Percentiles rank a stretch among this genome's conserved stretches.
Evolutionary conservation across 2,797 vertebrate species (phyloP).

Genomic region (Dromococcyx pavoninus): DNA sequence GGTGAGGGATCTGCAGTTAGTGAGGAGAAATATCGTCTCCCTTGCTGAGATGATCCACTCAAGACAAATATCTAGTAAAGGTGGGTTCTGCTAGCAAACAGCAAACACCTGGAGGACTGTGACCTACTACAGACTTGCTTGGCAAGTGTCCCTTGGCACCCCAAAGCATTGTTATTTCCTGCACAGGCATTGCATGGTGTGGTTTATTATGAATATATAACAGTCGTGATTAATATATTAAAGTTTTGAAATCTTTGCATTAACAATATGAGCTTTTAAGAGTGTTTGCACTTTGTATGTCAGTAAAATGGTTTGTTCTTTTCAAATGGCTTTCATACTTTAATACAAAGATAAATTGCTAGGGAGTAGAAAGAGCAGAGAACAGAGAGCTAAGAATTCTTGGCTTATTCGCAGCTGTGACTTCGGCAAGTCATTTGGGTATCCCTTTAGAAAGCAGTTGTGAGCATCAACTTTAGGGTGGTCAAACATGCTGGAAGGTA

Average conservation of each 20-base stretch:
- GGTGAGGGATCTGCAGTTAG: not conserved
- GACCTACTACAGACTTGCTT: not conserved
- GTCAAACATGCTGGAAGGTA: not conserved
- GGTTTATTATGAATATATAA: not conserved
- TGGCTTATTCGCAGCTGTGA: not conserved
- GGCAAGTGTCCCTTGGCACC: not conserved
- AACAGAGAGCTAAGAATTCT: not conserved
- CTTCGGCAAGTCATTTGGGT: not conserved
- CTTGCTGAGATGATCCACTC: not conserved
- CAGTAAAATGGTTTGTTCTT: not conserved
- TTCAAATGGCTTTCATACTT: not conserved
- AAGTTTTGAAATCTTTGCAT: not conserved
- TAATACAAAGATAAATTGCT: not conserved
- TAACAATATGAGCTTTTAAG: not conserved
- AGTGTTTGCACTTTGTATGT: not conserved
- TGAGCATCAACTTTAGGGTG: not conserved
- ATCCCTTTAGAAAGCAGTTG: not conserved
- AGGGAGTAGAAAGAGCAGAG: not conserved
- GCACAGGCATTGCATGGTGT: conserved; percentile 14
- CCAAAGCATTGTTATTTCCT: not conserved
- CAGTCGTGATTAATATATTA: not conserved
- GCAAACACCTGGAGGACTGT: not conserved
- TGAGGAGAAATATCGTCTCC: not conserved
- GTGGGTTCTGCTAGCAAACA: not conserved
- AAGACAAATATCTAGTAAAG: not conserved